Percentiles rank a stretch among this genome's conserved stretches.
Evolutionary conservation across 2,113 vertebrate species (phyloP).

Genomic region (Anguilla japonica): DNA sequence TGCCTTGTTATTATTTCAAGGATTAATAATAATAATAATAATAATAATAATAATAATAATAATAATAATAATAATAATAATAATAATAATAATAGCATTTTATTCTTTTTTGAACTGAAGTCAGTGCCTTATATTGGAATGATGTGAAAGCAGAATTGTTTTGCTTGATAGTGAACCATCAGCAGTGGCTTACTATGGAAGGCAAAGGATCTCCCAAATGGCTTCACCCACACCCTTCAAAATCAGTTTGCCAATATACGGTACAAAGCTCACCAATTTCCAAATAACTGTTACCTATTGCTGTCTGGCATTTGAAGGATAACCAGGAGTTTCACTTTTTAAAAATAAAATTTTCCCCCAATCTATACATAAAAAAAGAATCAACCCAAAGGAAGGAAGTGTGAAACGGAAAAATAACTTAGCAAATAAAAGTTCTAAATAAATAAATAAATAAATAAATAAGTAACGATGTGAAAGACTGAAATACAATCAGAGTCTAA

Average conservation of each 20-base stretch:
- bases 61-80: background rate
- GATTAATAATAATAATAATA: background rate
- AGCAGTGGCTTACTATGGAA: background rate
- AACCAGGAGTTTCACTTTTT: no score
- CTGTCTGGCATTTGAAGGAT: background rate
- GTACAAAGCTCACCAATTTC: background rate
- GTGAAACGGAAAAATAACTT: background rate
- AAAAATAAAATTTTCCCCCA: no score
- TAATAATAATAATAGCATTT: background rate
- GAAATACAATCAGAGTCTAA: conserved; percentile 13
- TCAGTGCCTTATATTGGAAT: background rate
- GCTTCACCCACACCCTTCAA: background rate
- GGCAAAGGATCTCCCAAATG: background rate
- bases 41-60: background rate
- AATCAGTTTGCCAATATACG: background rate
- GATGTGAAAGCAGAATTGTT: background rate
- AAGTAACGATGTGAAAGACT: conserved; percentile 12
- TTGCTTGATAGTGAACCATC: background rate
- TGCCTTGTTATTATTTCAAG: background rate
- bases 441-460: background rate
- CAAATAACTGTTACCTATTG: background rate
- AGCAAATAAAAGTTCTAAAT: background rate
- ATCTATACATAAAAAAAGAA: no score
- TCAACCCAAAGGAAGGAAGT: background rate
- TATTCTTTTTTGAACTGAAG: background rate